Evolutionary conservation across 2,797 vertebrate species (phyloP).

Genomic region (Gallinago solitaria): DNA sequence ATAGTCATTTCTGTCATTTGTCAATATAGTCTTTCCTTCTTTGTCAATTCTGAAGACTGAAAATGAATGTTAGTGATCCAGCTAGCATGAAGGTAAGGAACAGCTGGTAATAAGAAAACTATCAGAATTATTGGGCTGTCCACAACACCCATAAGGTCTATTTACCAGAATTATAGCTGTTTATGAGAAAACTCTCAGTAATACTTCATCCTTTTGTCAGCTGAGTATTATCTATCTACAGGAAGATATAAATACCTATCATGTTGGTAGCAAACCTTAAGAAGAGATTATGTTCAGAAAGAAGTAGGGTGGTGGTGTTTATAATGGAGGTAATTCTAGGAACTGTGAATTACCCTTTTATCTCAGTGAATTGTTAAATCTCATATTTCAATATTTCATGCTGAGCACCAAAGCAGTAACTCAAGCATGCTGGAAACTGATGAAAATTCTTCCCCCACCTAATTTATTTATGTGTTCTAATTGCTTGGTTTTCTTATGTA

Average conservation of each 20-base stretch:
- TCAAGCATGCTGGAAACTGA: neutral
- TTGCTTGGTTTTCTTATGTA: neutral
- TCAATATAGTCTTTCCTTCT: neutral
- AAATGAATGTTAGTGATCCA: neutral
- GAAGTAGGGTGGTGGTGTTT: neutral
- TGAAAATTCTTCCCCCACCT: neutral
- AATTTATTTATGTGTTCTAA: neutral
- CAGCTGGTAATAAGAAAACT: constrained; percentile 15
- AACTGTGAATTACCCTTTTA: neutral
- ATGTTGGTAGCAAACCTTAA: neutral
- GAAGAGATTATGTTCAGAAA: neutral
- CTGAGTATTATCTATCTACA: neutral
- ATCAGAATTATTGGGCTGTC: constrained; percentile 44
- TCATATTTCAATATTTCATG: neutral
- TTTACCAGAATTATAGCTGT: constrained; percentile 14
- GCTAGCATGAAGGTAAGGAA: neutral
- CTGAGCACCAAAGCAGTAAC: neutral
- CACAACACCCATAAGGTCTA: neutral
- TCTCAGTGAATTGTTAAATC: neutral
- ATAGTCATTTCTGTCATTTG: neutral
- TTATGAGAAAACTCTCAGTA: constrained; percentile 3
- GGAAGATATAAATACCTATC: neutral
- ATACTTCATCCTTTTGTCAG: neutral
- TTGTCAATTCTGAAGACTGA: neutral
- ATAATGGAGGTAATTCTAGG: neutral